These are phyloP conservation scores for Enteromius fasciolatus DNA, from an alignment of 2,797 vertebrate genomes.

Conservation along the genomic window DNA sequence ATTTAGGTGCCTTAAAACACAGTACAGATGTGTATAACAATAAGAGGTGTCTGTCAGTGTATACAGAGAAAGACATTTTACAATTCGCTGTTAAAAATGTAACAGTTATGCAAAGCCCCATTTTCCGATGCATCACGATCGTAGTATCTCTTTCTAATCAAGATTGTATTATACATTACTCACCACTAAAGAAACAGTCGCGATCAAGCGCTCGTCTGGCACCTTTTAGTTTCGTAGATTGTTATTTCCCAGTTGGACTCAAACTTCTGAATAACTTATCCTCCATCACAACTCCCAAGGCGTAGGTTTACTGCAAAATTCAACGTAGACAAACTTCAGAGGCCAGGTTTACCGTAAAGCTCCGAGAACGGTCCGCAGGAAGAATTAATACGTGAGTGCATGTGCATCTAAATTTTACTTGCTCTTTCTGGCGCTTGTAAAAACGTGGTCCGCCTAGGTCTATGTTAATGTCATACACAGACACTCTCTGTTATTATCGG, in stretches of 20 bases:
- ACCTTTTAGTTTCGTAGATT: background rate
- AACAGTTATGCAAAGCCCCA: background rate
- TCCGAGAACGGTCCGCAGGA: background rate
- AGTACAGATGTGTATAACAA: background rate
- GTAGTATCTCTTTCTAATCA: background rate
- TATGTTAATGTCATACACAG: background rate
- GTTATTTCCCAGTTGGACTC: slow-evolving; percentile 5
- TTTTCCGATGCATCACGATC: background rate
- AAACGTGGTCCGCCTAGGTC: background rate
- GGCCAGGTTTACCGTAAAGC: slow-evolving; percentile 42
- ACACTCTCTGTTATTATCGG: background rate
- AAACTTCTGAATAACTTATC: slow-evolving; percentile 47
- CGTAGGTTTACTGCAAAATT: background rate
- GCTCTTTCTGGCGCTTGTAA: background rate
- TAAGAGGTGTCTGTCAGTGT: background rate
- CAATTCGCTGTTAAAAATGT: background rate
- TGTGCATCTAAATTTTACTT: background rate
- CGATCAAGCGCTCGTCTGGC: background rate
- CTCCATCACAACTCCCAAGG: slow-evolving; percentile 33
- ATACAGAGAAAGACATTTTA: background rate
- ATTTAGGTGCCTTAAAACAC: background rate
- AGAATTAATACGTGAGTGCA: background rate
- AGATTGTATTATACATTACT: slow-evolving; percentile 30
- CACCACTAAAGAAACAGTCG: slow-evolving; percentile 22
- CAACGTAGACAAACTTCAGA: slow-evolving; percentile 41